These are phyloP conservation scores for Cyprinus carpio DNA, from an alignment of 2,113 vertebrate species.

Conservation along the genomic window DNA sequence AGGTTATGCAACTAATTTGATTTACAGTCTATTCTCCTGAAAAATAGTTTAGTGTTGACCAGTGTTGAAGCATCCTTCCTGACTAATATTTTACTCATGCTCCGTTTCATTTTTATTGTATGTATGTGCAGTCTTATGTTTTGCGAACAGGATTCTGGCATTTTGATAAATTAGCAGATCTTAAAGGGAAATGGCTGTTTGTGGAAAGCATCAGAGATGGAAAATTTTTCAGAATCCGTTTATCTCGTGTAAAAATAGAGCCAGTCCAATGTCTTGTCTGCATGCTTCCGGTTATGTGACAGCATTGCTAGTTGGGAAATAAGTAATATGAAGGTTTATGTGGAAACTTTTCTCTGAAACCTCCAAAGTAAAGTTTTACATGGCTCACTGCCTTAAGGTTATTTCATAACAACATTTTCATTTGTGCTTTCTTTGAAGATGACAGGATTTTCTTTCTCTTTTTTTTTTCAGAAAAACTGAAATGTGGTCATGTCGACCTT, in stretches of 20 bases:
- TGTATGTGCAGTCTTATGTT: not conserved
- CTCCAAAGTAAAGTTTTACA: conserved; percentile 2
- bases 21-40: not conserved
- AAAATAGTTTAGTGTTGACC: not conserved
- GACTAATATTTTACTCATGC: not conserved
- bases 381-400: conserved; percentile 1
- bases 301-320: conserved; percentile 1
- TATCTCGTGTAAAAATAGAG: not conserved
- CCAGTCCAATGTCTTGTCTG: not conserved
- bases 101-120: not conserved
- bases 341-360: conserved; percentile 24
- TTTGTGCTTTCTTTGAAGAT: not conserved
- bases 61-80: not conserved
- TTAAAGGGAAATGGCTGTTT: not conserved
- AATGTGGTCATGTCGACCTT: not conserved
- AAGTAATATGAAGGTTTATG: conserved; percentile 7
- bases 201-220: not conserved
- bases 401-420: not conserved
- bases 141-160: not conserved
- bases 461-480: not conserved
- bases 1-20: not conserved
- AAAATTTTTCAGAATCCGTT: not conserved
- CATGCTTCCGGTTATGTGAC: not conserved
- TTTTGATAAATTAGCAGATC: not conserved
- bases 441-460: not conserved